phyloP scores from a whole-genome alignment of 2,797 vertebrate species.

The Hippocampus kuda region DNA sequence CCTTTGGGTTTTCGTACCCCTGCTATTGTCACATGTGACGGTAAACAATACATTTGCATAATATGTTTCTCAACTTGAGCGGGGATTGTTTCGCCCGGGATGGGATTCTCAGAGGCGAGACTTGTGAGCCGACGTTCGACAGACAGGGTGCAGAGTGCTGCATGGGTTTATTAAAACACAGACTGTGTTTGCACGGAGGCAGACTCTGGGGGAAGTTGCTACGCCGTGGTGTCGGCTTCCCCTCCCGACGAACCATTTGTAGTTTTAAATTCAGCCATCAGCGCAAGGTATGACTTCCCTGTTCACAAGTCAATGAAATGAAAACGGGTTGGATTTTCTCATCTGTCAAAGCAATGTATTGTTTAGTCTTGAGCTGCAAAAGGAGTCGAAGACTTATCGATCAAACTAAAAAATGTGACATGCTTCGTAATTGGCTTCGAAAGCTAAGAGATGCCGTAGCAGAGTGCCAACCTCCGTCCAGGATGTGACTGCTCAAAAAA shows the following conservation, averaged over 20 bases:
- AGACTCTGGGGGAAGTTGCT: slow-evolving; percentile 25
- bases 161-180: slow-evolving; percentile 51
- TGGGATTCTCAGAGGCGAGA: slow-evolving; percentile 50
- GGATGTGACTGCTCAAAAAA: neutral
- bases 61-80: slow-evolving; percentile 52
- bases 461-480: neutral
- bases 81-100: slow-evolving; percentile 40
- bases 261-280: slow-evolving; percentile 51
- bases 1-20: slow-evolving; percentile 47
- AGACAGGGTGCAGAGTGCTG: slow-evolving; percentile 33
- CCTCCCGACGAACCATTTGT: slow-evolving; percentile 48
- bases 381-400: neutral
- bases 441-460: neutral
- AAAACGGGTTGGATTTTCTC: slow-evolving; percentile 36
- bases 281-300: slow-evolving; percentile 37
- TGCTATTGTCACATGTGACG: slow-evolving; percentile 53
- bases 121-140: slow-evolving; percentile 39
- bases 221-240: slow-evolving; percentile 42
- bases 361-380: slow-evolving; percentile 2
- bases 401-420: neutral
- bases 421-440: neutral
- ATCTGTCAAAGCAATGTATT: slow-evolving; percentile 28
- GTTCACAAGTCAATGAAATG: slow-evolving; percentile 55
- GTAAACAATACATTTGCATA: slow-evolving; percentile 63
- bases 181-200: slow-evolving; percentile 34